A percentile compares a stretch with the other conserved stretches of the same genome.
Conservation (phyloP, 2,113 vertebrate species). For the Tragelaphus strepsiceros region DNA sequence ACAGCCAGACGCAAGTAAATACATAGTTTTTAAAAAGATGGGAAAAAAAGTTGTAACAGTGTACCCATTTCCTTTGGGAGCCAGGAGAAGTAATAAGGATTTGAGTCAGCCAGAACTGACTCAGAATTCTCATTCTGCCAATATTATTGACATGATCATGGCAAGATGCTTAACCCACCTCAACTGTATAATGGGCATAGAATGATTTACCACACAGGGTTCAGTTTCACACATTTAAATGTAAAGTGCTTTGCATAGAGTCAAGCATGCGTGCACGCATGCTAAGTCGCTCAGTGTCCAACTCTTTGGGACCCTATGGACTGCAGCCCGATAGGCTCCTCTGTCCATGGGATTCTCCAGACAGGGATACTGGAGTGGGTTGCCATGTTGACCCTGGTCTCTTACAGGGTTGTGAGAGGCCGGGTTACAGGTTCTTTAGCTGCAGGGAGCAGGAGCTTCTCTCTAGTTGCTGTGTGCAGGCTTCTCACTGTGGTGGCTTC, state of each 20-base stretch:
- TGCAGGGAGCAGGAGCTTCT: background rate
- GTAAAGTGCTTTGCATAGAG: background rate
- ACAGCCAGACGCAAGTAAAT: background rate
- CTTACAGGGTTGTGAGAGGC: background rate
- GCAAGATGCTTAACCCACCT: background rate
- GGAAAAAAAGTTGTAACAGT: background rate
- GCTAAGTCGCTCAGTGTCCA: background rate
- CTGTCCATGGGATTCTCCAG: background rate
- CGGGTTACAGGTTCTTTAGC: background rate
- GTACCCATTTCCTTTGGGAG: background rate
- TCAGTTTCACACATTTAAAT: background rate
- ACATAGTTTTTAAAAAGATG: background rate
- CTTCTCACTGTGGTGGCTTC: background rate
- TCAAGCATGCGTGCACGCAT: background rate
- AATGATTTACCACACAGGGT: background rate
- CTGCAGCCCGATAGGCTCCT: background rate
- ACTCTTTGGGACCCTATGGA: background rate
- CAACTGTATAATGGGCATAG: background rate
- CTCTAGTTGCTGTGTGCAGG: background rate
- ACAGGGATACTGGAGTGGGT: background rate
- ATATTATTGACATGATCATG: background rate
- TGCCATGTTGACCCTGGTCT: background rate
- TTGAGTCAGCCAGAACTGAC: background rate
- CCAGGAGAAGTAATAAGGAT: background rate
- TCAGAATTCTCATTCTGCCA: background rate